Evolutionary conservation across 2,888 invertebrate species (phyloP).

Genomic region (Drosophila mettleri): DNA sequence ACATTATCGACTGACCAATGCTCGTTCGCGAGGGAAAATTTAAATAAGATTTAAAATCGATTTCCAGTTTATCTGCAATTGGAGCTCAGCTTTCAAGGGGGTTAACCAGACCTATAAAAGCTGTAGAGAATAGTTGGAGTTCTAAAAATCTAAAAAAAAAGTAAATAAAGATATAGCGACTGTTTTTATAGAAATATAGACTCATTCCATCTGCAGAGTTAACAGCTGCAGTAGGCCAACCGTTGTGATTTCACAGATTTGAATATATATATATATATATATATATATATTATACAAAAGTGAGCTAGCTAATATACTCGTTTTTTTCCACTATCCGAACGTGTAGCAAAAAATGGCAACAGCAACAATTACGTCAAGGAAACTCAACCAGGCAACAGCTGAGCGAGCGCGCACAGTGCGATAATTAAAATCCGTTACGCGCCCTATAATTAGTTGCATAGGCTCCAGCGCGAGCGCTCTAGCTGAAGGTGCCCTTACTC

Average conservation of each 20-base stretch:
- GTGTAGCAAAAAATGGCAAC: constrained; percentile 9
- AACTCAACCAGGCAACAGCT: constrained; percentile 65
- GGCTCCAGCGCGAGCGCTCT: constrained; percentile 11
- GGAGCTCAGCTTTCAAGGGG: background rate
- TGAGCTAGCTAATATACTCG: background rate
- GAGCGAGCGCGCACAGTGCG: constrained; percentile 53
- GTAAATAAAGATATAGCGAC: too few species aligned
- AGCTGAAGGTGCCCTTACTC: background rate
- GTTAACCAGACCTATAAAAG: too few species aligned
- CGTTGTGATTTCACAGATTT: too few species aligned
- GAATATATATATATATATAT: too few species aligned
- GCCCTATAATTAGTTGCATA: constrained; percentile 78
- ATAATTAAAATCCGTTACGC: constrained; percentile 79
- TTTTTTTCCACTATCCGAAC: background rate
- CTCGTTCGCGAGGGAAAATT: background rate
- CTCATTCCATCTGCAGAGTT: too few species aligned
- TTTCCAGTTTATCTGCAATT: background rate
- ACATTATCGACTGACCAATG: background rate
- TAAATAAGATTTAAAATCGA: too few species aligned
- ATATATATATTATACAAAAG: too few species aligned
- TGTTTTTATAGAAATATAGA: too few species aligned
- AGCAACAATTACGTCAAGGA: constrained; percentile 54
- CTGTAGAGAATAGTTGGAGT: too few species aligned
- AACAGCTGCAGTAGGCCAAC: too few species aligned
- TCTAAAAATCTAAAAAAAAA: too few species aligned